Conservation (phyloP, 2,113 vertebrate genomes). For the Oncorhynchus kisutch region DNA sequence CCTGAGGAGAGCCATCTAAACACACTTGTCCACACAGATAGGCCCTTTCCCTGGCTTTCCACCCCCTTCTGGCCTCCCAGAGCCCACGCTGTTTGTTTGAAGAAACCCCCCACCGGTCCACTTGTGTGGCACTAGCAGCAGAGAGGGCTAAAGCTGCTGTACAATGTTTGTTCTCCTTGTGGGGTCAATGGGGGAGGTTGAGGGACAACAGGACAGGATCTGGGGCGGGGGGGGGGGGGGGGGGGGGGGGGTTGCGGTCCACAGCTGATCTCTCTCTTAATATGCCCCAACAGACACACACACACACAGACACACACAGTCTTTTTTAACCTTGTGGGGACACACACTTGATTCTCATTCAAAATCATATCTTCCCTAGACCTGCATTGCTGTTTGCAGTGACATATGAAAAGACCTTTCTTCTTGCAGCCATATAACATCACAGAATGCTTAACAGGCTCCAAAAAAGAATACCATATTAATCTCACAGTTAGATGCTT, state of each 20-base stretch:
- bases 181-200: conserved; percentile 52
- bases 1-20: conserved; percentile 9
- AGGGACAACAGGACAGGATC: conserved; percentile 24
- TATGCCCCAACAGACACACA: neutral
- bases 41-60: conserved; percentile 49
- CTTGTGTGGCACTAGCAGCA: conserved; percentile 75
- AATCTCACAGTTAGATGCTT: too few species aligned
- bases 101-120: conserved; percentile 63
- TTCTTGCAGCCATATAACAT: too few species aligned
- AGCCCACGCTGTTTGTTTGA: conserved; percentile 74
- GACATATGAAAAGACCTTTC: too few species aligned
- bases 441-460: too few species aligned
- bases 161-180: conserved; percentile 75
- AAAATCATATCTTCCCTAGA: neutral
- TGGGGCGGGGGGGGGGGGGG: conserved; percentile 13
- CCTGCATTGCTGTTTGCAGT: too few species aligned
- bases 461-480: too few species aligned
- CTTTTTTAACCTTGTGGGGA: neutral
- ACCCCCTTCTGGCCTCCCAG: neutral
- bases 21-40: neutral
- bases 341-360: neutral
- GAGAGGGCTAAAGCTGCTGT: conserved; percentile 71
- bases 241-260: neutral
- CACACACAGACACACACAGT: neutral
- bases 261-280: conserved; percentile 3